Percentiles rank a stretch among this genome's conserved stretches.
These are phyloP conservation scores for Agrotis segetum DNA, from an alignment of 2,888 invertebrate genomes.

Conservation along the genomic window DNA sequence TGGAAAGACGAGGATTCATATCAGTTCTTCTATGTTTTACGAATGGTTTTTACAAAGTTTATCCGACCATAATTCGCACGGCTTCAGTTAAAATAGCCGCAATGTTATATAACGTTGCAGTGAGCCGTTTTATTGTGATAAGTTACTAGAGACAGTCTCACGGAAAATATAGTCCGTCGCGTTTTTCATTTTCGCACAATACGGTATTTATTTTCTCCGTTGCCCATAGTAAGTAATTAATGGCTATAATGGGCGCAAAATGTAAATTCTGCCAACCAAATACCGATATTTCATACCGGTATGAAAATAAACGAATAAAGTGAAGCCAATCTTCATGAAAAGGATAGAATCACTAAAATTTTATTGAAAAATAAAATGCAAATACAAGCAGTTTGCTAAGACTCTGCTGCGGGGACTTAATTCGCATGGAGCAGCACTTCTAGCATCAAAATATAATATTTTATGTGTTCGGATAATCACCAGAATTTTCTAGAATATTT, in stretches of 20 bases:
- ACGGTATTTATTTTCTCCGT: slow-evolving; percentile 44
- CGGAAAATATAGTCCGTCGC: slow-evolving; percentile 25
- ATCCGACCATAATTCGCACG: slow-evolving; percentile 42
- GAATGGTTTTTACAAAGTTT: slow-evolving; percentile 54
- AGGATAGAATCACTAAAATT: slow-evolving; percentile 22
- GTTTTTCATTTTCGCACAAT: slow-evolving; percentile 49
- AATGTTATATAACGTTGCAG: slow-evolving; percentile 58
- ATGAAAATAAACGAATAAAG: slow-evolving; percentile 32
- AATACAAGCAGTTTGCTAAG: slow-evolving; percentile 12
- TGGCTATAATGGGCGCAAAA: slow-evolving; percentile 39
- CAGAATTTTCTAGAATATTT: slow-evolving; percentile 7
- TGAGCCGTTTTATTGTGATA: slow-evolving; percentile 48
- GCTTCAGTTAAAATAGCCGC: slow-evolving; percentile 45
- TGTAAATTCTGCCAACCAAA: slow-evolving; percentile 40
- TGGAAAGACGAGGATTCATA: slow-evolving; percentile 70
- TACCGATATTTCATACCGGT: slow-evolving; percentile 15
- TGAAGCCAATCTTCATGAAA: slow-evolving; percentile 41
- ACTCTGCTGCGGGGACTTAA: slow-evolving; percentile 9
- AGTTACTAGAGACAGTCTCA: slow-evolving; percentile 40
- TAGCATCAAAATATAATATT: slow-evolving; percentile 22
- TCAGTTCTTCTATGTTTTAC: slow-evolving; percentile 65
- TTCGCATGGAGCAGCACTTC: slow-evolving; percentile 18
- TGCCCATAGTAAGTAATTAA: slow-evolving; percentile 44
- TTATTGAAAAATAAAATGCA: slow-evolving; percentile 35
- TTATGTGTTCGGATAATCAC: slow-evolving; percentile 1